Percentiles rank a stretch among this genome's conserved stretches.
Conservation (phyloP, 2,113 vertebrate species). For the Terrapene triunguis region DNA sequence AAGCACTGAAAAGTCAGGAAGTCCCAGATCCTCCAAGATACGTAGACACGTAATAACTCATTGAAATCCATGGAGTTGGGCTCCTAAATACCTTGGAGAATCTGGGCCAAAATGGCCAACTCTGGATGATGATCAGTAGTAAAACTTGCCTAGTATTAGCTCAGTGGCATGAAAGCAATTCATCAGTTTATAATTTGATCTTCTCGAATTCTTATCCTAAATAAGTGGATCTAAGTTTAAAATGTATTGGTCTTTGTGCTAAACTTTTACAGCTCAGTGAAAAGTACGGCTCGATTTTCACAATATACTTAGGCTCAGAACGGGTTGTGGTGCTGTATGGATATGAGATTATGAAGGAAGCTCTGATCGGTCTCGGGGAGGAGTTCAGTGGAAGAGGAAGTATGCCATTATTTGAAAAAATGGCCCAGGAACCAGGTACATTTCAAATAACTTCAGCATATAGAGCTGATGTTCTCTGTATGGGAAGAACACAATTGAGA, state of each 20-base stretch:
- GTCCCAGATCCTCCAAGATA: neutral
- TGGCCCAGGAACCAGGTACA: slow-evolving; percentile 61
- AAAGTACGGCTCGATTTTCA: slow-evolving; percentile 77
- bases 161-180: neutral
- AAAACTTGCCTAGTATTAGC: neutral
- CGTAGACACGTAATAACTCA: too few relatives aligned
- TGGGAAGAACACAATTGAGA: neutral
- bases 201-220: neutral
- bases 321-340: slow-evolving; percentile 76
- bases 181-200: neutral
- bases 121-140: neutral
- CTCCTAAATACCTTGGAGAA: too few relatives aligned
- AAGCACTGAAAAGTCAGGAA: neutral
- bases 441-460: neutral
- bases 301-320: slow-evolving; percentile 50
- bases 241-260: neutral
- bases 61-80: too few relatives aligned
- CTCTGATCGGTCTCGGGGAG: slow-evolving; percentile 74
- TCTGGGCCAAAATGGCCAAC: too few relatives aligned
- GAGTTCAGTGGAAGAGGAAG: slow-evolving; percentile 76
- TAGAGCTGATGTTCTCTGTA: neutral
- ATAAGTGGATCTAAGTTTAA: neutral
- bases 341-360: slow-evolving; percentile 79
- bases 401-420: slow-evolving; percentile 38
- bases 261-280: slow-evolving; percentile 64